Conservation (phyloP, 2,113 vertebrate species). For the Heterocephalus glaber region DNA sequence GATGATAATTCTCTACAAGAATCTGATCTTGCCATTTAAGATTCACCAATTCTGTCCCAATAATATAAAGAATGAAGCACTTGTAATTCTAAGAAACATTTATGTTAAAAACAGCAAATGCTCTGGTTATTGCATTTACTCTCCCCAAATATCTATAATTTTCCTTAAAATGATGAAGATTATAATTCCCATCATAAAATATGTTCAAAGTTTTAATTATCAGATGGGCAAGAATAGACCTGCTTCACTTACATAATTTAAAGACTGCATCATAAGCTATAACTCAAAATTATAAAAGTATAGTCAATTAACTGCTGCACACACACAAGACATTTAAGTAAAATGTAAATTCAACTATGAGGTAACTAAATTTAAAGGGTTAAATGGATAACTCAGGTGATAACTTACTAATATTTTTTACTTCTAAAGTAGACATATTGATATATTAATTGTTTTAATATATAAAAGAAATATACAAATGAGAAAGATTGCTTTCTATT, state of each 20-base stretch:
- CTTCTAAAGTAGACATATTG: neutral
- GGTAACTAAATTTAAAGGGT: neutral
- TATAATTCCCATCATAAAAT: constrained; percentile 36
- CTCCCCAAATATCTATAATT: constrained; percentile 5
- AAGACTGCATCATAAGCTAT: neutral
- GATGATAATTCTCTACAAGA: constrained; percentile 61
- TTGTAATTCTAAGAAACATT: constrained; percentile 30
- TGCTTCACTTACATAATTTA: neutral
- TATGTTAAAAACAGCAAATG: constrained; percentile 1
- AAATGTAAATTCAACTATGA: neutral
- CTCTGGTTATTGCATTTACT: constrained; percentile 44
- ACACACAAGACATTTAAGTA: neutral
- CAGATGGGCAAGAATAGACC: neutral
- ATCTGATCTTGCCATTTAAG: constrained; percentile 39
- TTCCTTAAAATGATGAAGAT: constrained; percentile 19
- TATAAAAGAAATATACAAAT: neutral
- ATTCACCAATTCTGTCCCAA: constrained; percentile 19
- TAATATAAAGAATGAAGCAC: constrained; percentile 22
- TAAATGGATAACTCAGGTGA: neutral
- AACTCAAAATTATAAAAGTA: constrained; percentile 55
- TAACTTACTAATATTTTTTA: constrained; percentile 38
- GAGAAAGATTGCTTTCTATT: neutral
- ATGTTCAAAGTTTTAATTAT: constrained; percentile 50
- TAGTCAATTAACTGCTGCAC: neutral
- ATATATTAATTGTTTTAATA: neutral